phyloP scores from a whole-genome alignment of 1,140 invertebrate species.

The Drosophila sp. region DNA sequence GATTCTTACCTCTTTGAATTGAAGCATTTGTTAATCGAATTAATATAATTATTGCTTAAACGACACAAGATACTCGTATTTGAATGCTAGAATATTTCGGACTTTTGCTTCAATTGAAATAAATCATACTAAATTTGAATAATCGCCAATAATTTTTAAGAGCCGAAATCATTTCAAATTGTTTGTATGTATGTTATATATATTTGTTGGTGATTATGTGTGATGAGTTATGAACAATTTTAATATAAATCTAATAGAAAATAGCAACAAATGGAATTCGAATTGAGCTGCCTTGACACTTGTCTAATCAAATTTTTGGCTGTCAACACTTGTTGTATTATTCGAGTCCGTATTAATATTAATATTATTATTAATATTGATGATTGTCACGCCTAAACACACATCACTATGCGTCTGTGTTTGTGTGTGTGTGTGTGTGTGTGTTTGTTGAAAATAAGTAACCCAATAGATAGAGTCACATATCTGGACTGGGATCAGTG shows the following conservation, averaged over 20 bases:
- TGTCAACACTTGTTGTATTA: constrained; percentile 11
- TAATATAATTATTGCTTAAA: not conserved
- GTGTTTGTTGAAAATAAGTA: constrained; percentile 1
- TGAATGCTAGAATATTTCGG: not conserved
- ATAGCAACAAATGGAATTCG: constrained; percentile 16
- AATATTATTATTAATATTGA: constrained; percentile 45
- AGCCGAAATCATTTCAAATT: constrained; percentile 38
- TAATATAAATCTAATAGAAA: constrained; percentile 45
- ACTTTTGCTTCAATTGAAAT: constrained; percentile 66
- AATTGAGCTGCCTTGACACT: constrained; percentile 51
- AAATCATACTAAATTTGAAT: constrained; percentile 74
- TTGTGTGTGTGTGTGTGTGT: constrained; percentile 5
- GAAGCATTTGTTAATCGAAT: not conserved
- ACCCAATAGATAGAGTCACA: not conserved
- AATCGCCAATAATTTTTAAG: constrained; percentile 59
- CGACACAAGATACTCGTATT: not conserved
- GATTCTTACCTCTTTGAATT: constrained; percentile 5
- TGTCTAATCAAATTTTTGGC: constrained; percentile 46
- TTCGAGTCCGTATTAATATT: constrained; percentile 18
- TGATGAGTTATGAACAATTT: not conserved
- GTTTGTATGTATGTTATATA: constrained; percentile 11
- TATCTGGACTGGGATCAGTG: constrained; percentile 37
- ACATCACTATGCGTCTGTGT: not conserved
- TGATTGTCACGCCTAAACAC: constrained; percentile 36
- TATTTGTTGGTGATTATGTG: constrained; percentile 29